Conservation (phyloP, 35 echinoderm and acorn worm species). For the Heliocidaris erythrogramma region DNA sequence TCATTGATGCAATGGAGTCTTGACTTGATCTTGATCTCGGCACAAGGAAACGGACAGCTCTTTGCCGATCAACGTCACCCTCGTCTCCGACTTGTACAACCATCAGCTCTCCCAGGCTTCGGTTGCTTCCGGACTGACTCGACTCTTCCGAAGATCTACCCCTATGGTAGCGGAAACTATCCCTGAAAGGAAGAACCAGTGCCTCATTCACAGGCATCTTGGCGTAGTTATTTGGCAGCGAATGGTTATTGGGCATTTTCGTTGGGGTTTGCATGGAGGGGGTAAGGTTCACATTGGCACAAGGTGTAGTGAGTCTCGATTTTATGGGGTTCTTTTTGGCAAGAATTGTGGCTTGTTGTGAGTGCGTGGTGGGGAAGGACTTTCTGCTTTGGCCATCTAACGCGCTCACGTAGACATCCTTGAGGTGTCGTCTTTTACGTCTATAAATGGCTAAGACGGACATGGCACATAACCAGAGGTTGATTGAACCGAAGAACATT, state of each 20-base stretch:
- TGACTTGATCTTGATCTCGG: not conserved
- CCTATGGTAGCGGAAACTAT: not conserved
- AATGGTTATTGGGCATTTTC: not conserved
- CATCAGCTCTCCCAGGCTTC: not conserved
- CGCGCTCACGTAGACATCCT: not conserved
- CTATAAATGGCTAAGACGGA: not conserved
- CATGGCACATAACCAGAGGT: slow-evolving; percentile 20
- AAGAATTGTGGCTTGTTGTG: slow-evolving; percentile 28
- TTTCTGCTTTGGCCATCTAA: not conserved
- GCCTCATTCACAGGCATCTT: slow-evolving; percentile 23
- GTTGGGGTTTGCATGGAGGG: not conserved
- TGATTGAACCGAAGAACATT: slow-evolving; percentile 38
- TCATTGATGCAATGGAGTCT: not conserved
- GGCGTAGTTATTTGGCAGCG: slow-evolving; percentile 9
- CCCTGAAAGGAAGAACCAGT: not conserved
- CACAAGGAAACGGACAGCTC: not conserved
- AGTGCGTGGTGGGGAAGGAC: not conserved
- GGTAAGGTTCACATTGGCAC: slow-evolving; percentile 6
- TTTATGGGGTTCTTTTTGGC: slow-evolving; percentile 19
- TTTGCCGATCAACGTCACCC: not conserved
- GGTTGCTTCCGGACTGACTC: not conserved
- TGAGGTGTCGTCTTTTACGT: not conserved
- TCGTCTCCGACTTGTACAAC: not conserved
- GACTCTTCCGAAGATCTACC: not conserved
- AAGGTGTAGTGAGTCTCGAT: not conserved